Percentiles rank a stretch among this genome's conserved stretches.
phyloP scores from a whole-genome alignment of 2,888 invertebrate genomes.

The Palloptera scutellata region DNA sequence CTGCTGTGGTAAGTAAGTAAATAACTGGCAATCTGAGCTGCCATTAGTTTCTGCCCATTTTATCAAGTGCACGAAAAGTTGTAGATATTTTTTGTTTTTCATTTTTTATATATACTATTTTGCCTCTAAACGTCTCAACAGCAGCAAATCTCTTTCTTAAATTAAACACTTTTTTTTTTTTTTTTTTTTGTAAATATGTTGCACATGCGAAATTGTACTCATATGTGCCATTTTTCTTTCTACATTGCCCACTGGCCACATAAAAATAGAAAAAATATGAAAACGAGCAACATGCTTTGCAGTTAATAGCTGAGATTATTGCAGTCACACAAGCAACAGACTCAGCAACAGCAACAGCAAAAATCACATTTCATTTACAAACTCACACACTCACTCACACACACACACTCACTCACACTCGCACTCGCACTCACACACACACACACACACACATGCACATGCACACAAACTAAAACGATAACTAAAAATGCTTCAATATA shows the following conservation, averaged over 20 bases:
- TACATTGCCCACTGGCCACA: too few species aligned
- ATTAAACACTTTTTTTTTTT: too few species aligned
- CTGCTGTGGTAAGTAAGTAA: too few species aligned
- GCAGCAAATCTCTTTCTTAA: too few species aligned
- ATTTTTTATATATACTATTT: too few species aligned
- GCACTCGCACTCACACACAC: conserved; percentile 19
- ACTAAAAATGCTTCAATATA: conserved; percentile 35
- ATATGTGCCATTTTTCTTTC: too few species aligned
- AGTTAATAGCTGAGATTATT: conserved; percentile 23
- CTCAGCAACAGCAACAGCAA: too few species aligned
- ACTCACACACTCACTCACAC: conserved; percentile 7
- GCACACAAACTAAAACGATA: conserved; percentile 11
- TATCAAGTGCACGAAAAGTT: not conserved
- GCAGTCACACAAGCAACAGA: not conserved
- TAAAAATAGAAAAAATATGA: too few species aligned
- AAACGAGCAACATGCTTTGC: not conserved
- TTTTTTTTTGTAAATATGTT: too few species aligned
- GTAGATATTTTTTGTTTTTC: too few species aligned
- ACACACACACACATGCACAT: conserved; percentile 31
- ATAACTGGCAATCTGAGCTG: not conserved
- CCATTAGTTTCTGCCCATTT: not conserved
- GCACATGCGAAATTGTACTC: too few species aligned
- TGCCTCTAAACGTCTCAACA: too few species aligned
- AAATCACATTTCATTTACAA: conserved; percentile 23
- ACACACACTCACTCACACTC: conserved; percentile 29